Evolutionary conservation across 2,888 invertebrate species (phyloP), one percentile per base, ranked within the genome.

Genomic region (Cosmia trapezina): DNA sequence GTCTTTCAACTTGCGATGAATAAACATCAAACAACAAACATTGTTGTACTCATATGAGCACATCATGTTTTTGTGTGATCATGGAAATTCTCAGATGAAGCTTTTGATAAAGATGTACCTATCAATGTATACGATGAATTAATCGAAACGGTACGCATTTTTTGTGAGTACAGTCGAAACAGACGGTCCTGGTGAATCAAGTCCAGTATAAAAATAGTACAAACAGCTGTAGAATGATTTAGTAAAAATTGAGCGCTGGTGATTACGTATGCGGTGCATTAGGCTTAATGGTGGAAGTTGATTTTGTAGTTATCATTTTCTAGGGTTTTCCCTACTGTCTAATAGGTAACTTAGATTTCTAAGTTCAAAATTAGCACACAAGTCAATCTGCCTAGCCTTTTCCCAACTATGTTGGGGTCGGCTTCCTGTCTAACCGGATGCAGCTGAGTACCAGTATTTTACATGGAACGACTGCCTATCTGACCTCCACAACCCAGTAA

Each of bases 1-100:
- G 60, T 57, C 70, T 83, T 80, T 75, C 59, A 82, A 72, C 47
- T 64, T 60, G 60, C 41, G 60, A 53, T 83, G 80, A 79, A 83
- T 79, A 83, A 80, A 79, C 79, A 80, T 83, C 22, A 57, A 54
- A 79, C 65, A 60, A 67, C 70, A 68, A 56, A 73, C 53, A 64
- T 28, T 51, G 70, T 51, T 61, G 57, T 37, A 53, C 28, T 70
- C 28, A 8, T 43, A 33, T 60, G 37, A 47, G 43, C 43, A 49
- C 54, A 75, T 47, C 54, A 75, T 47, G 49, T 81, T 76, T 77
- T 80, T 76, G 54, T 76, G 81, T 75, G 76, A 54, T 61, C 49
- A 49, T 65, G 66, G 43, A 65, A 80, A 65, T 60, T 75, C n/a
- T 37, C 53, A 56, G 77, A 69, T 78, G 33, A 51, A 28, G 12